Evolutionary conservation across 1,140 invertebrate genomes (phyloP), one percentile per base, ranked within the genome.

Genomic region (Dendrolimus punctatus): DNA sequence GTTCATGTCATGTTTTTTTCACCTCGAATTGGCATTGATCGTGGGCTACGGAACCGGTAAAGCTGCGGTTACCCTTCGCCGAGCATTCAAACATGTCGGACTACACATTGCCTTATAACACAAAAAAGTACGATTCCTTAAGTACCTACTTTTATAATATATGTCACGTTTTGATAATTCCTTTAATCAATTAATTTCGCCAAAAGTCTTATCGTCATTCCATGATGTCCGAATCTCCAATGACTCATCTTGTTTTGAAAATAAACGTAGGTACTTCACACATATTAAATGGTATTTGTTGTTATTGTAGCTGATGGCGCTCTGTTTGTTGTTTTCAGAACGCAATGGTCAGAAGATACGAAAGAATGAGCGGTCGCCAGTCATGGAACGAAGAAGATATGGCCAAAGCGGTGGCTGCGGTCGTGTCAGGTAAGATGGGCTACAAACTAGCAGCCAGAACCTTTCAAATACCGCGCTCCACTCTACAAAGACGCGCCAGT

Each of bases 361-460:
- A 85, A 71, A 85, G 87, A 65, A 86, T 85, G 75, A 87, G 82
- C 60, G 80, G 84, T 49, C 76, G 86, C 49, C 85, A 87, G 71
- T 79, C 76, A 42, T 88, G 87, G 87, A 80, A 65, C 62, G 79
- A 85, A 71, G 84, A 86, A 53, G 76, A 83, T 58, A 88, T 88
- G 87, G 78, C 83, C 40, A 77, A 74, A 61, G 85, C 87, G 39
- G 85, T 88, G 8, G 73, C 77, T 9, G 84, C 83, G 43, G 85
- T 88, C 5, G 80, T 88, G 5, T 85, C 80, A 62, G 85, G 85
- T 55, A 81, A 86, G 66, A 87, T 88, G 85, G 85, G 85, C 36
- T 88, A 85, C 68, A 84, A 87, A 53, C 67, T 85, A 37, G 87
- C 87, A 6, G 80, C 82, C 43, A 68, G 82, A 40, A 86, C 82